A percentile compares a stretch with the other conserved stretches of the same genome.
Conservation (phyloP, 2,888 invertebrate genomes). For the Thumatha senex region DNA sequence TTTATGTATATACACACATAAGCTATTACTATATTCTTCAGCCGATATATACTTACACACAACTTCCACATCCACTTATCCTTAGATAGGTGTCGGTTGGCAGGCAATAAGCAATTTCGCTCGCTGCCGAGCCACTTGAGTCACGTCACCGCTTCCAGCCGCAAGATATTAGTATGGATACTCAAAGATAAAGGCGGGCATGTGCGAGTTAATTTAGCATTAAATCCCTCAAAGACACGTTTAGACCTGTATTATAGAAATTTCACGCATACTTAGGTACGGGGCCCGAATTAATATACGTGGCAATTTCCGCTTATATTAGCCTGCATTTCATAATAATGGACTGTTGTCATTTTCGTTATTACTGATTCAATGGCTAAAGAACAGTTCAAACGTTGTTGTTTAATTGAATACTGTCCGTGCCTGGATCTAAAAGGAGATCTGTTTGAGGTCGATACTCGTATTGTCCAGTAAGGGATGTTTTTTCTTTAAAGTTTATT, state of each 20-base stretch:
- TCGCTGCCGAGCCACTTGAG: conserved; percentile 35
- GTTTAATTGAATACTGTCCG: too few species aligned
- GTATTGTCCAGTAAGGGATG: too few species aligned
- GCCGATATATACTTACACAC: background rate
- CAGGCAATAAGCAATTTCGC: conserved; percentile 38
- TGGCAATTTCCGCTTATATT: background rate
- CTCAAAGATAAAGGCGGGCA: conserved; percentile 30
- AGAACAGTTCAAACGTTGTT: too few species aligned
- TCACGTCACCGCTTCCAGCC: conserved; percentile 31
- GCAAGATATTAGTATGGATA: conserved; percentile 41
- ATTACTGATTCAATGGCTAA: too few species aligned
- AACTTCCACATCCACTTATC: conserved; percentile 5
- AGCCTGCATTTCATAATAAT: too few species aligned
- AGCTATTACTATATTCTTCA: background rate
- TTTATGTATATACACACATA: background rate
- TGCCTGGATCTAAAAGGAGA: too few species aligned
- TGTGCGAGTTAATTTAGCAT: conserved; percentile 34
- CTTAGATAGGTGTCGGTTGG: conserved; percentile 24
- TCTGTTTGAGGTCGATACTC: too few species aligned
- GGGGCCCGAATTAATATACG: conserved; percentile 17
- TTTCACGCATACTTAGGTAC: conserved; percentile 14
- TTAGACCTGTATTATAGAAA: conserved; percentile 25
- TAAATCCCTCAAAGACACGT: conserved; percentile 26
- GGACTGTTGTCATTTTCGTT: too few species aligned
- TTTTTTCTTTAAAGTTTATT: too few species aligned